These are phyloP conservation scores for Luscinia megarhynchos DNA, from an alignment of 2,797 vertebrate genomes.

Conservation along the genomic window DNA sequence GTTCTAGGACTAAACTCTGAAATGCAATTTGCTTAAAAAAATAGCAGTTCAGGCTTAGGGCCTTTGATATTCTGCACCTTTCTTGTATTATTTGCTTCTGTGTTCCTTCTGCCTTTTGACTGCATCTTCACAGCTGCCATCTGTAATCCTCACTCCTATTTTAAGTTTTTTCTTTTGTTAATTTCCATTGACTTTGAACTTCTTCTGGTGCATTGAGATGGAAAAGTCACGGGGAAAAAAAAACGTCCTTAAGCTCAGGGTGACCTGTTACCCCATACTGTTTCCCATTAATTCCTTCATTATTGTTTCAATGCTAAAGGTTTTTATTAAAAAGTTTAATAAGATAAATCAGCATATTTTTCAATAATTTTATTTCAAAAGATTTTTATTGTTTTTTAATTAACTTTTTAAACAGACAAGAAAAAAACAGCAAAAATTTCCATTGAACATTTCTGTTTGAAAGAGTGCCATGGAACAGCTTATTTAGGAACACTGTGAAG, in stretches of 20 bases:
- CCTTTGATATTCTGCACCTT: background rate
- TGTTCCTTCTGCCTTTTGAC: background rate
- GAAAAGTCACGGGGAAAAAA: background rate
- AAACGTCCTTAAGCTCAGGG: background rate
- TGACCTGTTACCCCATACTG: background rate
- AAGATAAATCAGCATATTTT: background rate
- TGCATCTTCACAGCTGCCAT: background rate
- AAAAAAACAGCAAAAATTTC: background rate
- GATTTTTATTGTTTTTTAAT: background rate
- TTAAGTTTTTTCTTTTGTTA: background rate
- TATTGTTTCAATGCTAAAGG: background rate
- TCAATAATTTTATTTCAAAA: background rate
- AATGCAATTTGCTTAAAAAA: background rate
- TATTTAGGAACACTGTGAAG: background rate
- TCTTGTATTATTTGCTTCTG: background rate
- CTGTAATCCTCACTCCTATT: background rate
- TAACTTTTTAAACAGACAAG: background rate
- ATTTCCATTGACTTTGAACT: background rate
- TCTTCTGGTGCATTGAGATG: background rate
- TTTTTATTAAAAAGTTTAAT: background rate
- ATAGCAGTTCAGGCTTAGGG: background rate
- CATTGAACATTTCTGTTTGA: background rate
- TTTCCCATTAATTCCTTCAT: background rate
- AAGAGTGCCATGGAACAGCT: background rate
- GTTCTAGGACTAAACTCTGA: background rate